phyloP scores from a whole-genome alignment of 2,113 vertebrate genomes.

The Sapajus apella region DNA sequence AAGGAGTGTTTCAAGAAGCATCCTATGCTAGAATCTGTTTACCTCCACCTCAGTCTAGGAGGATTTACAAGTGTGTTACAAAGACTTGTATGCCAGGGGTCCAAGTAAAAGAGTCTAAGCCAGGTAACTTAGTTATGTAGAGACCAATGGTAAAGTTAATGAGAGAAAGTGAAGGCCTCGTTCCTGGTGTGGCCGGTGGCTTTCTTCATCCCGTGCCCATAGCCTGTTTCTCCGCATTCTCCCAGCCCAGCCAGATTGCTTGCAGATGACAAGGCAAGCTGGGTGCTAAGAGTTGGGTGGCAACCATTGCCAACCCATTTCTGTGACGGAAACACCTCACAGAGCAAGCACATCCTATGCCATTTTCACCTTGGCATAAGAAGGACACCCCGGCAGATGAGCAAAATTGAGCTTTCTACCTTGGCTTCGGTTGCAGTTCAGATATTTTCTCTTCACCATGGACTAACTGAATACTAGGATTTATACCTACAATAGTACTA shows the following conservation, averaged over 20 bases:
- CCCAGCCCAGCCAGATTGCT: not conserved
- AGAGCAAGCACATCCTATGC: not conserved
- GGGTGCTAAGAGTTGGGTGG: not conserved
- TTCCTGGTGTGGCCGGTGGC: not conserved
- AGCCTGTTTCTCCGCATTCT: not conserved
- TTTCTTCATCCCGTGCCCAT: not conserved
- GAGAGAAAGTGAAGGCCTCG: not conserved
- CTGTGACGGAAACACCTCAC: not conserved
- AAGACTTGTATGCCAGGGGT: not conserved
- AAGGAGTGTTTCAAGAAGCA: not conserved
- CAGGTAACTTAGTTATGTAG: not conserved
- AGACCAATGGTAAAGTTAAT: not conserved
- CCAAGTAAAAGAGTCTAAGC: not conserved
- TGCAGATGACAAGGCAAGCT: conserved; percentile 4
- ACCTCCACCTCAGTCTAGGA: not conserved
- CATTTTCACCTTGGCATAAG: not conserved
- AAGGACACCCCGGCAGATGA: not conserved
- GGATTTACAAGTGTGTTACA: not conserved
- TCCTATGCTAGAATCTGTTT: not conserved
- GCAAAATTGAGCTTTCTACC: not conserved
- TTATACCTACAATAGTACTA: not conserved
- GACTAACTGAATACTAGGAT: not conserved
- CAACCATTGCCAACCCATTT: not conserved
- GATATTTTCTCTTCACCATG: not conserved
- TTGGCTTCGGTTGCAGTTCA: not conserved